Conservation (phyloP, 2,797 vertebrate genomes). For the Acanthurus lineatus region DNA sequence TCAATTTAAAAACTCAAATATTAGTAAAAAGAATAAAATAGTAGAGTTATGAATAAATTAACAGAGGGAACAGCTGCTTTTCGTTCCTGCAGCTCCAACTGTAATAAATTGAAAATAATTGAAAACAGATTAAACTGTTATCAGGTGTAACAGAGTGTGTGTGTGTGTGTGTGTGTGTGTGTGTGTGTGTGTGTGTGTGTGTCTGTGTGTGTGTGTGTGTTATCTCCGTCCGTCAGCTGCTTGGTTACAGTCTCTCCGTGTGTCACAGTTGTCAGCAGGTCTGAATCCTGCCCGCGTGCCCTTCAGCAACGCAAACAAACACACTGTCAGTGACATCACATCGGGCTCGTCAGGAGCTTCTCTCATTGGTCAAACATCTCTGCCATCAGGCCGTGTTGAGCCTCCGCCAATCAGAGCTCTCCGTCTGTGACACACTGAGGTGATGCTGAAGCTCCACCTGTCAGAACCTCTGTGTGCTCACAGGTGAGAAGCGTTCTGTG, state of each 20-base stretch:
- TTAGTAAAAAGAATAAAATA: no score
- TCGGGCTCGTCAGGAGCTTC: no score
- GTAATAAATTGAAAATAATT: constrained; percentile 35
- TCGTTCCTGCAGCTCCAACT: background rate
- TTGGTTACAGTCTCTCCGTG: constrained; percentile 12
- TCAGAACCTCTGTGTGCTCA: background rate
- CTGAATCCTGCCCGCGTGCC: background rate
- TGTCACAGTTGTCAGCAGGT: constrained; percentile 16
- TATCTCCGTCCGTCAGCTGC: constrained; percentile 43
- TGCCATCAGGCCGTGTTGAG: no score
- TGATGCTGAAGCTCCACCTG: no score
- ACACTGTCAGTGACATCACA: no score
- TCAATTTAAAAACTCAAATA: no score
- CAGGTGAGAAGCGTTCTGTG: background rate
- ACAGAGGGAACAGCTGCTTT: background rate
- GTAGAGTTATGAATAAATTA: background rate
- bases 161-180: constrained; percentile 30
- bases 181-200: constrained; percentile 26
- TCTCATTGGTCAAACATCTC: no score
- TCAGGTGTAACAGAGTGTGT: constrained; percentile 31
- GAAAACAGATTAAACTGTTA: constrained; percentile 45
- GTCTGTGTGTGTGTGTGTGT: constrained; percentile 23
- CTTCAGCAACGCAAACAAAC: background rate
- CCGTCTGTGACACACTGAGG: background rate
- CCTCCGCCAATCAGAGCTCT: constrained; percentile 4